Percentiles rank a stretch among this genome's conserved stretches.
Evolutionary conservation across 2,113 vertebrate genomes (phyloP).

Genomic region (Gadus chalcogrammus): DNA sequence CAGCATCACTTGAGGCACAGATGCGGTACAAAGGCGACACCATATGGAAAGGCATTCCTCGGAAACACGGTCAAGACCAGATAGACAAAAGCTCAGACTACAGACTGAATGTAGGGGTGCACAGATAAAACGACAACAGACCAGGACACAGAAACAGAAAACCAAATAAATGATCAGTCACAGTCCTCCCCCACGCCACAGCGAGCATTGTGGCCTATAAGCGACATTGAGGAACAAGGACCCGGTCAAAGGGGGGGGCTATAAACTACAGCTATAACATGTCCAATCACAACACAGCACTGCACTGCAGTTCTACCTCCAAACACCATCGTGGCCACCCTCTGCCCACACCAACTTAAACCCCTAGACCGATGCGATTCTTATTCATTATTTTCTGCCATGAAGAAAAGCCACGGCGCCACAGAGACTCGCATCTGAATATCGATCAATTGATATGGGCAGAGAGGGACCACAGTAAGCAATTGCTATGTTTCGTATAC

Average conservation of each 20-base stretch:
- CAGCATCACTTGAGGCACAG: conserved; percentile 40
- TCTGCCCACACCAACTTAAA: conserved; percentile 44
- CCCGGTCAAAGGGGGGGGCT: conserved; percentile 59
- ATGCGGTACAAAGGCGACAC: conserved; percentile 55
- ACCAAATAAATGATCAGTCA: conserved; percentile 39
- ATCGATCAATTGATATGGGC: conserved; percentile 49
- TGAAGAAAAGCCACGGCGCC: neutral
- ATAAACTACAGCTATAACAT: conserved; percentile 67
- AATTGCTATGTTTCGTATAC: conserved; percentile 60
- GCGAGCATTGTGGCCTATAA: conserved; percentile 70
- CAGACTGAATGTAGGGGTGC: conserved; percentile 33
- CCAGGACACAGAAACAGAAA: conserved; percentile 63
- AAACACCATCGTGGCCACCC: conserved; percentile 32
- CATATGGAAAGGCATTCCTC: conserved; percentile 37
- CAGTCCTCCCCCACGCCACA: conserved; percentile 65
- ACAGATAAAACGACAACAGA: conserved; percentile 51
- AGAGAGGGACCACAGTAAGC: conserved; percentile 42
- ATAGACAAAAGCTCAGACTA: neutral
- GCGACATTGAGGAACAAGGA: conserved; percentile 58
- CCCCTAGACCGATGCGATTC: too few relatives aligned
- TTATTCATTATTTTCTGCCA: too few relatives aligned
- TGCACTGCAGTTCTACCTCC: conserved; percentile 55
- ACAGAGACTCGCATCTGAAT: conserved; percentile 15
- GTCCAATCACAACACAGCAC: conserved; percentile 69
- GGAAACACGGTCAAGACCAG: conserved; percentile 1